A percentile compares a stretch with the other conserved stretches of the same genome.
Conservation (phyloP, 2,797 vertebrate genomes). For the Hippopotamyrus pictus region DNA sequence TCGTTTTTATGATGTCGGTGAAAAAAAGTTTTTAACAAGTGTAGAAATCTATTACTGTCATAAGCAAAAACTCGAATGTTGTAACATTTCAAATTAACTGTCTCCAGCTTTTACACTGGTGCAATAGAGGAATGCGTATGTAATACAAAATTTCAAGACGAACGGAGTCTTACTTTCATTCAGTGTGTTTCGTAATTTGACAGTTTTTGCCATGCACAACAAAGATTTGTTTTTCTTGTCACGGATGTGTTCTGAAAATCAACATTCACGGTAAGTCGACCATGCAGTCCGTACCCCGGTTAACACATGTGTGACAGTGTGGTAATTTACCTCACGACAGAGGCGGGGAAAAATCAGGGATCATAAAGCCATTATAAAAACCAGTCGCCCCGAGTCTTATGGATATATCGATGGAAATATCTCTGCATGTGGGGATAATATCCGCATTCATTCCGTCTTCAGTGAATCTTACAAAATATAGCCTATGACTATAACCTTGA, state of each 20-base stretch:
- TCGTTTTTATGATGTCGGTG: not conserved
- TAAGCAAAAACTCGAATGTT: not conserved
- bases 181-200: conserved; percentile 44
- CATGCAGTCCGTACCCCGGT: conserved; percentile 30
- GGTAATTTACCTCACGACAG: not conserved
- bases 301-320: not conserved
- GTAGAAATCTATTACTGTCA: not conserved
- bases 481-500: not conserved
- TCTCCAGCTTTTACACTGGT: not conserved
- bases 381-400: not conserved
- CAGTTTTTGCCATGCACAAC: not conserved
- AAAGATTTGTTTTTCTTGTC: conserved; percentile 35
- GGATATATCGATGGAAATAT: conserved; percentile 35
- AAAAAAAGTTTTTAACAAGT: not conserved
- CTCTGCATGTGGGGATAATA: conserved; percentile 58
- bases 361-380: not conserved
- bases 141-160: not conserved
- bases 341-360: not conserved
- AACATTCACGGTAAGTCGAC: conserved; percentile 61
- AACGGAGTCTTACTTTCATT: conserved; percentile 50
- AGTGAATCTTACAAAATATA: not conserved
- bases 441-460: conserved; percentile 47
- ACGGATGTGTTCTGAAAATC: conserved; percentile 49
- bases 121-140: not conserved
- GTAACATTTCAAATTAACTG: not conserved